Percentiles rank a stretch among this genome's conserved stretches.
Evolutionary conservation across 2,113 vertebrate genomes (phyloP).

Genomic region (Rhea pennata): DNA sequence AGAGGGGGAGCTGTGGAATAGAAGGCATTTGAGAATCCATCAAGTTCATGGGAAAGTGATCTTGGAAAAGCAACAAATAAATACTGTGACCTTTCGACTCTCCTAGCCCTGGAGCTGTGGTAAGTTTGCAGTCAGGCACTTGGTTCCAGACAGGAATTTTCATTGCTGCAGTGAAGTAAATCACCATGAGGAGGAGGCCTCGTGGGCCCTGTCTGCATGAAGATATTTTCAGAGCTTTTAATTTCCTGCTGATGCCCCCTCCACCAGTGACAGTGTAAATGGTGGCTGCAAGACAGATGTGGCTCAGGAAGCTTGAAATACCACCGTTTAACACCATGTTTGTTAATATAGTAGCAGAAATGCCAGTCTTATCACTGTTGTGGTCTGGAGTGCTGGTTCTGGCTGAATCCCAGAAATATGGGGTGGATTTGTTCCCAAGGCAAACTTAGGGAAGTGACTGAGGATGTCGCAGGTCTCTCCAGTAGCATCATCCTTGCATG

Average conservation of each 20-base stretch:
- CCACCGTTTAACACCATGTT: background rate
- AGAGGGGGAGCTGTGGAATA: background rate
- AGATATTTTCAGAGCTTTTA: conserved; percentile 19
- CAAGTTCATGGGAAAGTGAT: conserved; percentile 74
- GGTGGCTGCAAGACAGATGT: background rate
- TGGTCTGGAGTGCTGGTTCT: background rate
- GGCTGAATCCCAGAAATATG: background rate
- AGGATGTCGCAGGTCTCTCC: background rate
- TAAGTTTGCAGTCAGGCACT: conserved; percentile 60
- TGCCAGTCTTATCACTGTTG: background rate
- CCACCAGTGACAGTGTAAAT: background rate
- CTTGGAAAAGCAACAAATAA: conserved; percentile 71
- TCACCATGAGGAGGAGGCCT: conserved; percentile 47
- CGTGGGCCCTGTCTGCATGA: background rate
- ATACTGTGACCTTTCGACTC: conserved; percentile 66
- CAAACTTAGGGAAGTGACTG: background rate
- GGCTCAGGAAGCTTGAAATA: background rate
- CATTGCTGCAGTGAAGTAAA: conserved; percentile 59
- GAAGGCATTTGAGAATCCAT: conserved; percentile 57
- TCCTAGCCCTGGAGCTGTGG: conserved; percentile 52
- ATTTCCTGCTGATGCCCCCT: background rate
- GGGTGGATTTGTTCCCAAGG: background rate
- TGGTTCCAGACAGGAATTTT: conserved; percentile 64
- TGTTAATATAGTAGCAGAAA: background rate
- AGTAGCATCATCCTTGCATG: background rate